Conservation (phyloP, 2,888 invertebrate species). For the Lasioglossum villosulum region DNA sequence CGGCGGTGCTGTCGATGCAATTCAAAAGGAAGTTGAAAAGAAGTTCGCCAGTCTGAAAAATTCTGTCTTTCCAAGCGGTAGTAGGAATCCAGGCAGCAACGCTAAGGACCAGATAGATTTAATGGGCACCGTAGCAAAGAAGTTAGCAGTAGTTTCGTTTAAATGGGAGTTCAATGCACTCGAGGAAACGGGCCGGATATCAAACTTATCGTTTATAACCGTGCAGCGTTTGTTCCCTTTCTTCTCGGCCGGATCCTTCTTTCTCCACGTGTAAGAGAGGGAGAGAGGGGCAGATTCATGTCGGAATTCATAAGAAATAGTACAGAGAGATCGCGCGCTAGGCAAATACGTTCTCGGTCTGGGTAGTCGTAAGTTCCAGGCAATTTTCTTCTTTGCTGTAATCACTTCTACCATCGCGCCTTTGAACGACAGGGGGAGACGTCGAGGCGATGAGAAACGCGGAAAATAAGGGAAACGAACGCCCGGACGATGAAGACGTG, state of each 20-base stretch:
- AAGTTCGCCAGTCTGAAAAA: neutral
- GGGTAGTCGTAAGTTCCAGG: conserved; percentile 41
- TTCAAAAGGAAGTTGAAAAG: neutral
- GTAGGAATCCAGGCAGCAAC: neutral
- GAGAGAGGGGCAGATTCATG: conserved; percentile 14
- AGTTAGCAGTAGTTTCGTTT: conserved; percentile 17
- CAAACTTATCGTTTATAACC: conserved; percentile 28
- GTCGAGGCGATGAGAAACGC: conserved; percentile 14
- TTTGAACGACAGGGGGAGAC: conserved; percentile 21
- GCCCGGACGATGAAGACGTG: conserved; percentile 15
- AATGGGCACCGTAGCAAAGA: neutral
- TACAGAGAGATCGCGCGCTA: conserved; percentile 28
- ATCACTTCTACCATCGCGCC: conserved; percentile 42
- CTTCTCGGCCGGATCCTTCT: conserved; percentile 21
- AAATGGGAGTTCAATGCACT: conserved; percentile 15
- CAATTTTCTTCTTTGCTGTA: conserved; percentile 50
- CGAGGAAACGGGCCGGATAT: conserved; percentile 12
- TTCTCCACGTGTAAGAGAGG: neutral
- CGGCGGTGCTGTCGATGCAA: neutral
- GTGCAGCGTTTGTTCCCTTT: conserved; percentile 5
- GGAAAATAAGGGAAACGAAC: conserved; percentile 28
- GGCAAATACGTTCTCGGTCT: conserved; percentile 40
- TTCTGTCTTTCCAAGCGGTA: neutral
- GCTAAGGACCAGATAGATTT: neutral
- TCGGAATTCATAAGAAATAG: conserved; percentile 51